Conservation (phyloP, 2,797 vertebrate species). For the Siniperca undulata region DNA sequence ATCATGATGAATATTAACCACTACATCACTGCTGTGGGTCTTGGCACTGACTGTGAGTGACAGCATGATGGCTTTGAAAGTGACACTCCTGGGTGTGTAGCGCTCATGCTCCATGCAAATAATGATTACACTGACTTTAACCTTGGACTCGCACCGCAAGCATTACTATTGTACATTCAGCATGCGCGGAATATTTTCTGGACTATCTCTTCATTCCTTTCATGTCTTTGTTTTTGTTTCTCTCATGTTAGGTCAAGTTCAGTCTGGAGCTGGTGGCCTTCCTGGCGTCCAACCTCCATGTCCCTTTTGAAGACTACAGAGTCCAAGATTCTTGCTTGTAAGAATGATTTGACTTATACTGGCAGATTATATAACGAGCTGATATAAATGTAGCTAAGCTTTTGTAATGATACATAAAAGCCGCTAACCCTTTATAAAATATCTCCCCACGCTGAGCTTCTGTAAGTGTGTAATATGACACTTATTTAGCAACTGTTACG, state of each 20-base stretch:
- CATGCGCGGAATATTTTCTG: not conserved
- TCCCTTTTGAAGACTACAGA: slow-evolving; percentile 94
- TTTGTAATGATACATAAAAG: not conserved
- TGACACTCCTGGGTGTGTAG: slow-evolving; percentile 29
- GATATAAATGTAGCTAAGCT: not conserved
- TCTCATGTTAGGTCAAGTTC: slow-evolving; percentile 78
- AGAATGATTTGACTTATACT: slow-evolving; percentile 56
- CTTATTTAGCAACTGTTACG: not conserved
- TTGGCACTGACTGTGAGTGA: not conserved
- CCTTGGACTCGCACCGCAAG: slow-evolving; percentile 1
- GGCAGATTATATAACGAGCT: not conserved
- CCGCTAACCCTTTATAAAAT: not conserved
- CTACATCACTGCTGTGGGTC: not conserved
- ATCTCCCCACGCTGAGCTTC: not conserved
- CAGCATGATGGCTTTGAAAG: slow-evolving; percentile 19
- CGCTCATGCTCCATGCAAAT: not conserved
- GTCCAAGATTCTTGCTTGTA: slow-evolving; percentile 92
- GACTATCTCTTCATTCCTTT: not conserved
- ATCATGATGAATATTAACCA: not conserved
- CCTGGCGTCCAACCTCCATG: slow-evolving; percentile 95
- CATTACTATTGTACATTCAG: not conserved
- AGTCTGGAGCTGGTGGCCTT: slow-evolving; percentile 90
- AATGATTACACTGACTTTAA: slow-evolving; percentile 29
- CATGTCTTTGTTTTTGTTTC: not conserved
- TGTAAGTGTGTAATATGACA: slow-evolving; percentile 10